Conservation (phyloP, 1,140 invertebrate genomes). For the Oscheius sp. region DNA sequence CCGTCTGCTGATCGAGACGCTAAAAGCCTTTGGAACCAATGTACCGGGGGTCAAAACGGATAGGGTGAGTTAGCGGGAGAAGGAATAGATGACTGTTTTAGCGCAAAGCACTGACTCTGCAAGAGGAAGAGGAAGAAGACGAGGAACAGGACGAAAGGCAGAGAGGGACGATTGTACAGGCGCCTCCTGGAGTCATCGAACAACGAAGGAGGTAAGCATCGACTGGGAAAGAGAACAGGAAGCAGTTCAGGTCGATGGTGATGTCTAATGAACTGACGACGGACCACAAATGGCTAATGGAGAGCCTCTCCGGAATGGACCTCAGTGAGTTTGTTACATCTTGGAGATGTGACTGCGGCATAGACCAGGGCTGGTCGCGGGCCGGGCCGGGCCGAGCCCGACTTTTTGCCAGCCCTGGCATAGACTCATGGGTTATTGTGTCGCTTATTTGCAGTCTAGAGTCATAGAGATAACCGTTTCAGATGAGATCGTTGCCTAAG, state of each 20-base stretch:
- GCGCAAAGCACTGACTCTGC: conserved; percentile 23
- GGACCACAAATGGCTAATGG: conserved; percentile 44
- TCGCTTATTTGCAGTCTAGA: too few relatives aligned
- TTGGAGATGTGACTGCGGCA: too few relatives aligned
- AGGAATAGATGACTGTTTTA: background rate
- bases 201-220: conserved; percentile 17
- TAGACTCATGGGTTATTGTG: too few relatives aligned
- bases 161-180: background rate
- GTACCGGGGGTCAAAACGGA: conserved; percentile 26
- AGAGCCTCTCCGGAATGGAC: conserved; percentile 39
- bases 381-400: too few relatives aligned
- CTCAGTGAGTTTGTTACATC: conserved; percentile 4
- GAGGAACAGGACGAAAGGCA: background rate
- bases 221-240: background rate
- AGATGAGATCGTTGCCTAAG: too few relatives aligned
- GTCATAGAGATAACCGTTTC: too few relatives aligned
- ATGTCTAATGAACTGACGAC: conserved; percentile 24
- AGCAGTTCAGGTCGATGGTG: conserved; percentile 13
- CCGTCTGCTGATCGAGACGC: conserved; percentile 53
- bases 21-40: conserved; percentile 43
- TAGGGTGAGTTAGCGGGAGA: background rate
- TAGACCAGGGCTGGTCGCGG: too few relatives aligned
- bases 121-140: conserved; percentile 33
- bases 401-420: too few relatives aligned
- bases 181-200: background rate